Percentiles rank a stretch among this genome's conserved stretches.
Conservation (phyloP, 2,113 vertebrate species). For the Brachypteracias leptosomus region DNA sequence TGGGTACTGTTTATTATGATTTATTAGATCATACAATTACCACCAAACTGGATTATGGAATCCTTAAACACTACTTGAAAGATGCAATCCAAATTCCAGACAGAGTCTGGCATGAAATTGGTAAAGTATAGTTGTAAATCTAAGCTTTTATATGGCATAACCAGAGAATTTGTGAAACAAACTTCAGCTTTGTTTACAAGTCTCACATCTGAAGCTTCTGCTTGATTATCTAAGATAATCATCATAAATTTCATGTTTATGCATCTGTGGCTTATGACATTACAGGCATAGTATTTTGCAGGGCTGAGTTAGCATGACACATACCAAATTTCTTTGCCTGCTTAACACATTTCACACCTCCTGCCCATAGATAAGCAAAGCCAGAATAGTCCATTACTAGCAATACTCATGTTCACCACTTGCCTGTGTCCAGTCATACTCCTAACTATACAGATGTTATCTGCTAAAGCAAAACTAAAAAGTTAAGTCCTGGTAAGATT, state of each 20-base stretch:
- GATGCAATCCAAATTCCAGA: background rate
- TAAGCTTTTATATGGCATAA: background rate
- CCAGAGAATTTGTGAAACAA: background rate
- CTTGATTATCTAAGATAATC: background rate
- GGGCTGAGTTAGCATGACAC: background rate
- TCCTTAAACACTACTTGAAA: background rate
- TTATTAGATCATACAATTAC: background rate
- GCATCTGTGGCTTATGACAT: background rate
- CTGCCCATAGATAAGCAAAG: background rate
- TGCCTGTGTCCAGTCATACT: background rate
- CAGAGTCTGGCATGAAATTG: background rate
- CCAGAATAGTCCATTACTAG: background rate
- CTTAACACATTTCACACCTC: background rate
- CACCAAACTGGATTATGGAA: background rate
- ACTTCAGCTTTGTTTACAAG: background rate
- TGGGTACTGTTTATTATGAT: background rate
- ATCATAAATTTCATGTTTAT: background rate
- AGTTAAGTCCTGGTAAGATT: background rate
- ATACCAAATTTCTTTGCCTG: background rate
- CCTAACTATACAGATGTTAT: background rate
- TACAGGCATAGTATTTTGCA: background rate
- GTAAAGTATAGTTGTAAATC: background rate
- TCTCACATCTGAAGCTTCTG: background rate
- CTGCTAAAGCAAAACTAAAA: background rate
- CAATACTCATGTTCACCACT: background rate